phyloP scores from a whole-genome alignment of 2,888 invertebrate genomes.

The Tridacna crocea region DNA sequence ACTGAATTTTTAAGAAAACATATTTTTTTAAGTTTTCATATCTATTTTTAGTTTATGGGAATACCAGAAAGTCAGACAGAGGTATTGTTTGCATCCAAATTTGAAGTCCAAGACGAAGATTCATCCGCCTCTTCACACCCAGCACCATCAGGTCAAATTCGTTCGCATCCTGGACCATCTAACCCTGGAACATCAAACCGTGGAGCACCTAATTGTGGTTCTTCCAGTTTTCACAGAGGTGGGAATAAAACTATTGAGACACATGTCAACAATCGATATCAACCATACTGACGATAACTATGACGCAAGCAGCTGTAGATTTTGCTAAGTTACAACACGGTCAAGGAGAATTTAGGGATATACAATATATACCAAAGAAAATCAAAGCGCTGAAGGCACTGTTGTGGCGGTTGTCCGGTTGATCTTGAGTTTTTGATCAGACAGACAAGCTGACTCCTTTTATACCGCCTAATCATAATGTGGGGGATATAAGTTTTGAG shows the following conservation, averaged over 20 bases:
- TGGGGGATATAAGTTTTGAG: no score
- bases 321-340: not conserved
- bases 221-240: not conserved
- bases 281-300: constrained; percentile 6
- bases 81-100: not conserved
- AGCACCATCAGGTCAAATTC: not conserved
- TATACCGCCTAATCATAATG: no score
- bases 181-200: not conserved
- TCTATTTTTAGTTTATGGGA: not conserved
- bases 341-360: no score
- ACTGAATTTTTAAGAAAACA: not conserved
- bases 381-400: no score
- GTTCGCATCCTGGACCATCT: not conserved
- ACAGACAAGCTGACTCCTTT: no score
- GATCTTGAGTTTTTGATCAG: no score
- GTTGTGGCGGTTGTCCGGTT: no score
- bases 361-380: no score
- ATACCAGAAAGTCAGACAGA: constrained; percentile 1
- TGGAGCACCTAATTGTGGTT: not conserved
- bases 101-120: not conserved
- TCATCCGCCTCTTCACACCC: not conserved
- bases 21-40: not conserved
- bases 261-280: not conserved
- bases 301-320: constrained; percentile 12
- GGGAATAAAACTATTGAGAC: not conserved